Evolutionary conservation across 1,140 invertebrate genomes (phyloP).

Genomic region (Drosophila subobscura): DNA sequence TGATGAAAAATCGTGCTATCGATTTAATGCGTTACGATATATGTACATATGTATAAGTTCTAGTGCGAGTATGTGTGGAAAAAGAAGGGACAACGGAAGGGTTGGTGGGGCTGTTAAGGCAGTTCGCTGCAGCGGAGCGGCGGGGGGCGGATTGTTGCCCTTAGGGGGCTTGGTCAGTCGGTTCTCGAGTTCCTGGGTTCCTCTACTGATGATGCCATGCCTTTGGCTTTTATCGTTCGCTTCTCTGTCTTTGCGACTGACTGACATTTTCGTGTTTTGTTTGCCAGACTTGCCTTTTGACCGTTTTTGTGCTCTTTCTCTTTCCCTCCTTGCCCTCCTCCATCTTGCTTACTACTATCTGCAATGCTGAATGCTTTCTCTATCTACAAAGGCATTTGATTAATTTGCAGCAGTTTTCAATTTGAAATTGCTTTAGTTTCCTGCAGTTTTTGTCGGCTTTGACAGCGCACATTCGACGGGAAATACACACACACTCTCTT

Average conservation of each 20-base stretch:
- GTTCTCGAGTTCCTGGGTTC: not conserved
- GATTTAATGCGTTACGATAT: constrained; percentile 73
- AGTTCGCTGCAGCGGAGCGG: not conserved
- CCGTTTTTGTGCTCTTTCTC: constrained; percentile 20
- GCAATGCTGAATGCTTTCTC: too few species aligned
- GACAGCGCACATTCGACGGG: not conserved
- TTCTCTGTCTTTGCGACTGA: constrained; percentile 64
- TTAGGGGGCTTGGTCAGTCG: not conserved
- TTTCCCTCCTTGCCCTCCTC: constrained; percentile 1
- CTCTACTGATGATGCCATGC: constrained; percentile 8
- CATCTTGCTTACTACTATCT: too few species aligned
- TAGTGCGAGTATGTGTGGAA: constrained; percentile 1
- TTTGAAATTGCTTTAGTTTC: constrained; percentile 75
- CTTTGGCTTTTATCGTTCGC: constrained; percentile 48
- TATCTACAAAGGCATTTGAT: constrained; percentile 68
- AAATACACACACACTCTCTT: constrained; percentile 26
- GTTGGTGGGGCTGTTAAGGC: constrained; percentile 15
- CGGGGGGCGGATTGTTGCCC: not conserved
- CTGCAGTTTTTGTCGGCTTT: constrained; percentile 42
- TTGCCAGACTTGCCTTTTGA: constrained; percentile 43
- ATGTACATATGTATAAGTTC: constrained; percentile 6
- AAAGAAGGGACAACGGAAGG: constrained; percentile 19
- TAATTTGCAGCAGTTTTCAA: constrained; percentile 81
- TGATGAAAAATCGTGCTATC: constrained; percentile 82
- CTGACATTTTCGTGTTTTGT: constrained; percentile 61